Percentiles rank a stretch among this genome's conserved stretches.
Evolutionary conservation across 2,797 vertebrate species (phyloP).

Genomic region (Percopsis omiscomaycus): DNA sequence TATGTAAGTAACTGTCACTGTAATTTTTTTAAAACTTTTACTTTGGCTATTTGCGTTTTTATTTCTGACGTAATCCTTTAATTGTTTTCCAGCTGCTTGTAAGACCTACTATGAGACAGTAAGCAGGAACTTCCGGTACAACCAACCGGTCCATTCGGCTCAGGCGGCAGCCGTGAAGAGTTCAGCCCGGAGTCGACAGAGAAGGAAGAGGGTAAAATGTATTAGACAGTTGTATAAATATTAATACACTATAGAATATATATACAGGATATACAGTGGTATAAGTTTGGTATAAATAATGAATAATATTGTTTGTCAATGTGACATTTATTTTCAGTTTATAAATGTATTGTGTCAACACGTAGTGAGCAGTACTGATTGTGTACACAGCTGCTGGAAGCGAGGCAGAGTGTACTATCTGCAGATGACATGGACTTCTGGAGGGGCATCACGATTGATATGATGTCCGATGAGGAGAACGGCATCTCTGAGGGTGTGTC

Average conservation of each 20-base stretch:
- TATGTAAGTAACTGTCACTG: not conserved
- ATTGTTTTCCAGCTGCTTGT: not conserved
- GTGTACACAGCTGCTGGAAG: slow-evolving; percentile 13
- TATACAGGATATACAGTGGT: not conserved
- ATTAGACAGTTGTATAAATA: not conserved
- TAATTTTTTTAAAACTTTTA: not conserved
- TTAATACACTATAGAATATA: not conserved
- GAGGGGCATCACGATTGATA: slow-evolving; percentile 16
- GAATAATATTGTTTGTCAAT: no score
- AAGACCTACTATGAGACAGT: not conserved
- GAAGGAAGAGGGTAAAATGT: slow-evolving; percentile 1
- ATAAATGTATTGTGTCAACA: not conserved
- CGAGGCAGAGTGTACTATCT: slow-evolving; percentile 5
- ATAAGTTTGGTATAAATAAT: not conserved
- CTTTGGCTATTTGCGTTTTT: not conserved
- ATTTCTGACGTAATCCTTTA: not conserved
- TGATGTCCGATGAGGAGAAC: slow-evolving; percentile 11
- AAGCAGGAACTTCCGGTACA: not conserved
- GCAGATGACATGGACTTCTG: slow-evolving; percentile 10
- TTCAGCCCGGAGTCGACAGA: not conserved
- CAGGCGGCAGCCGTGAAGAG: not conserved
- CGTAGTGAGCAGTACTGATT: slow-evolving; percentile 7
- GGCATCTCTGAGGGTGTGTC: no score
- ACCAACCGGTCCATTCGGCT: not conserved
- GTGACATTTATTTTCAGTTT: not conserved